These are phyloP conservation scores for Pyrrhia umbra DNA, from an alignment of 2,888 invertebrate genomes.

Conservation along the genomic window DNA sequence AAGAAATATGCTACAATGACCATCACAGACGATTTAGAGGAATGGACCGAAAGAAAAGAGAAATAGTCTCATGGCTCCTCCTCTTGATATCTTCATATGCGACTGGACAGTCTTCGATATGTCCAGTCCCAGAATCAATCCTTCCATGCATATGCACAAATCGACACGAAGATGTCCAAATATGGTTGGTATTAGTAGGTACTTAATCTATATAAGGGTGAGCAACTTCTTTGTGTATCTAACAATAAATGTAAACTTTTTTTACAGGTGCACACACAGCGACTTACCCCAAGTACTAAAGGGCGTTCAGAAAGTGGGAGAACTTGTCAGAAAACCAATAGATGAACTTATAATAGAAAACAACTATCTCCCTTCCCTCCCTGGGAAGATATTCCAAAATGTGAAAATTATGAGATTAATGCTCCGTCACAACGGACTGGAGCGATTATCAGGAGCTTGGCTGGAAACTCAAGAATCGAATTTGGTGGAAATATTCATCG, in stretches of 20 bases:
- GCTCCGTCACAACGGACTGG: slow-evolving; percentile 95
- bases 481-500: slow-evolving; percentile 95
- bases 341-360: slow-evolving; percentile 97
- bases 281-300: slow-evolving; percentile 94
- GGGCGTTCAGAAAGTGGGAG: slow-evolving; percentile 93
- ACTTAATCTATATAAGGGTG: background rate
- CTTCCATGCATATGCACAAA: slow-evolving; percentile 95
- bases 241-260: background rate
- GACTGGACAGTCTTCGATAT: slow-evolving; percentile 81
- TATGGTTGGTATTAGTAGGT: slow-evolving; percentile 93
- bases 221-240: background rate
- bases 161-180: slow-evolving; percentile 94
- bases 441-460: slow-evolving; percentile 95
- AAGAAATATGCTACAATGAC: slow-evolving; percentile 84
- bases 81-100: slow-evolving; percentile 67
- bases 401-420: slow-evolving; percentile 94
- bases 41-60: slow-evolving; percentile 82
- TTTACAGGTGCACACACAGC: slow-evolving; percentile 97
- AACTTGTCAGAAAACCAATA: slow-evolving; percentile 92
- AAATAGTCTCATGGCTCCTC: slow-evolving; percentile 77
- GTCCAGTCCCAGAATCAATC: slow-evolving; percentile 94
- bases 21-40: slow-evolving; percentile 75
- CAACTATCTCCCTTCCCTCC: slow-evolving; percentile 95
- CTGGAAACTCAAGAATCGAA: slow-evolving; percentile 94
- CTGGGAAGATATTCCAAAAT: slow-evolving; percentile 94